phyloP scores from a whole-genome alignment of 2,888 invertebrate genomes.

The Oeneis ivallda region DNA sequence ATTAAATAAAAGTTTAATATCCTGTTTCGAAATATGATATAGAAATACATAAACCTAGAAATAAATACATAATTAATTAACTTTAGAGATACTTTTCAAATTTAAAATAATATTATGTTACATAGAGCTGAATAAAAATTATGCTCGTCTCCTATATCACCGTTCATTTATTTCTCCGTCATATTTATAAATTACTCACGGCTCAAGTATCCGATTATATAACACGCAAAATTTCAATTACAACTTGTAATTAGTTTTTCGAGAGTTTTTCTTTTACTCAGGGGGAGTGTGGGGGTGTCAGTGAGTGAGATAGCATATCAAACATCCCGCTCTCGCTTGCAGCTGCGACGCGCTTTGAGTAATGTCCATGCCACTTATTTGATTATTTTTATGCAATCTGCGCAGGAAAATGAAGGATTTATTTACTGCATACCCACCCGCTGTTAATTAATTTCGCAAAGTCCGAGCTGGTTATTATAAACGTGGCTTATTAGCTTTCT shows the following conservation, averaged over 20 bases:
- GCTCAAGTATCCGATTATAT: slow-evolving; percentile 83
- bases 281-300: slow-evolving; percentile 67
- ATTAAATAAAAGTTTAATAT: slow-evolving; percentile 14
- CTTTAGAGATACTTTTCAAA: not conserved
- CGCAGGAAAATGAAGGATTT: slow-evolving; percentile 74
- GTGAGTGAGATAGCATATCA: slow-evolving; percentile 51
- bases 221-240: slow-evolving; percentile 84
- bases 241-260: slow-evolving; percentile 83
- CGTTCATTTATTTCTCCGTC: slow-evolving; percentile 75
- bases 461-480: slow-evolving; percentile 40
- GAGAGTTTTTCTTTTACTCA: slow-evolving; percentile 82
- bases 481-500: slow-evolving; percentile 38
- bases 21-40: not conserved
- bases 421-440: slow-evolving; percentile 65
- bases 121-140: slow-evolving; percentile 2
- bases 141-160: slow-evolving; percentile 43
- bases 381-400: slow-evolving; percentile 81
- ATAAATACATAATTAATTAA: not conserved
- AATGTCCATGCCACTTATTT: slow-evolving; percentile 79
- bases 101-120: slow-evolving; percentile 2
- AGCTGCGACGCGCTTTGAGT: slow-evolving; percentile 70
- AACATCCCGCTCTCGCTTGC: slow-evolving; percentile 53
- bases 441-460: slow-evolving; percentile 72
- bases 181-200: slow-evolving; percentile 82
- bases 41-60: too few relatives aligned